Evolutionary conservation across 2,888 invertebrate species (phyloP).

Genomic region (Parnassius orleans): DNA sequence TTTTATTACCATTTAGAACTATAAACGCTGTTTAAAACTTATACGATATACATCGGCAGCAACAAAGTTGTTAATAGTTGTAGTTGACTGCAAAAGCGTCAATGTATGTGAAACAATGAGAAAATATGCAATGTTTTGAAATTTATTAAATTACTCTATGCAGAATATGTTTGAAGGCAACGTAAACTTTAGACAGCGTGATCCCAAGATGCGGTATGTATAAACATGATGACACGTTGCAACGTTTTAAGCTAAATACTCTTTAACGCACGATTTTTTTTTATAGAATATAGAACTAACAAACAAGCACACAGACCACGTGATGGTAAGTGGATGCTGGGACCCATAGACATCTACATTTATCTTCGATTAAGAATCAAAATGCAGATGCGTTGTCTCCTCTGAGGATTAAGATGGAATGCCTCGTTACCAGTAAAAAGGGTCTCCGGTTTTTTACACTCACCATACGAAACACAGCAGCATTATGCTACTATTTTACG

Average conservation of each 20-base stretch:
- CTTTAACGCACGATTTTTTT: slow-evolving; percentile 6
- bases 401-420: too few species aligned
- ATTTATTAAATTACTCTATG: not conserved
- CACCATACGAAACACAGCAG: too few species aligned
- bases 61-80: not conserved
- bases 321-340: too few species aligned
- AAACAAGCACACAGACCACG: too few species aligned
- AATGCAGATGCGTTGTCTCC: too few species aligned
- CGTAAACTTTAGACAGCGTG: slow-evolving; percentile 54
- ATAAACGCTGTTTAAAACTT: not conserved
- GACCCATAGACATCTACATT: too few species aligned
- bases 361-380: too few species aligned
- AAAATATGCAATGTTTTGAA: not conserved
- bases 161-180: slow-evolving; percentile 2
- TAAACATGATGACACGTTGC: slow-evolving; percentile 48
- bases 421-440: too few species aligned
- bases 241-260: slow-evolving; percentile 1
- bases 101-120: slow-evolving; percentile 2
- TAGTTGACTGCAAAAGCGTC: not conserved
- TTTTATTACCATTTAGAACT: not conserved
- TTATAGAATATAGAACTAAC: too few species aligned
- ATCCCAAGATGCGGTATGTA: slow-evolving; percentile 50
- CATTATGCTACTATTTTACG: too few species aligned
- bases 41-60: slow-evolving; percentile 1
- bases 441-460: too few species aligned